phyloP scores from a whole-genome alignment of 2,113 vertebrate species.

The Halichoerus grypus region DNA sequence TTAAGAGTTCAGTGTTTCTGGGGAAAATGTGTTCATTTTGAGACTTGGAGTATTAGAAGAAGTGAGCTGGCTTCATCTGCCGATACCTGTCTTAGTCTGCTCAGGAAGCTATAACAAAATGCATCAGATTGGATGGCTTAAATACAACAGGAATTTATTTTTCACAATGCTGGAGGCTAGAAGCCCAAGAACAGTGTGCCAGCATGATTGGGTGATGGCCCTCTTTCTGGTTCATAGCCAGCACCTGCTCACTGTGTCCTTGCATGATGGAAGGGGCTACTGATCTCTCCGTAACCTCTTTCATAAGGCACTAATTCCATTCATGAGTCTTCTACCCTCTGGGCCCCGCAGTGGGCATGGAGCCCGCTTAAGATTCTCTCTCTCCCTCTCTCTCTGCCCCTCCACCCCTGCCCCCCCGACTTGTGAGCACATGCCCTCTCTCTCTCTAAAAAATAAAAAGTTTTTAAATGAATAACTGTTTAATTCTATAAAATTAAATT shows the following conservation, averaged over 20 bases:
- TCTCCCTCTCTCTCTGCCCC: neutral
- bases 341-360: neutral
- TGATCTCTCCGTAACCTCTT: neutral
- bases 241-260: neutral
- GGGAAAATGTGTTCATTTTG: neutral
- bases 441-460: neutral
- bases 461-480: slow-evolving; percentile 34
- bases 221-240: neutral
- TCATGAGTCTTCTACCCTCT: neutral
- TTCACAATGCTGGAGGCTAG: neutral
- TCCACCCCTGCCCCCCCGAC: neutral
- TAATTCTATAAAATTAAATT: slow-evolving; percentile 51
- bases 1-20: neutral
- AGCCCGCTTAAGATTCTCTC: neutral
- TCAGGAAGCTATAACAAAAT: neutral
- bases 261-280: neutral
- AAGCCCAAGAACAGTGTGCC: neutral
- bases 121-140: neutral
- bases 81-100: neutral
- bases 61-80: neutral
- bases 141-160: neutral
- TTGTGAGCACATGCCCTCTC: neutral
- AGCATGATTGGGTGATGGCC: neutral
- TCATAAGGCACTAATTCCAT: too few relatives aligned
- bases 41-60: neutral